Evolutionary conservation across 2,113 vertebrate genomes (phyloP).

Genomic region (Collichthys lucidus): DNA sequence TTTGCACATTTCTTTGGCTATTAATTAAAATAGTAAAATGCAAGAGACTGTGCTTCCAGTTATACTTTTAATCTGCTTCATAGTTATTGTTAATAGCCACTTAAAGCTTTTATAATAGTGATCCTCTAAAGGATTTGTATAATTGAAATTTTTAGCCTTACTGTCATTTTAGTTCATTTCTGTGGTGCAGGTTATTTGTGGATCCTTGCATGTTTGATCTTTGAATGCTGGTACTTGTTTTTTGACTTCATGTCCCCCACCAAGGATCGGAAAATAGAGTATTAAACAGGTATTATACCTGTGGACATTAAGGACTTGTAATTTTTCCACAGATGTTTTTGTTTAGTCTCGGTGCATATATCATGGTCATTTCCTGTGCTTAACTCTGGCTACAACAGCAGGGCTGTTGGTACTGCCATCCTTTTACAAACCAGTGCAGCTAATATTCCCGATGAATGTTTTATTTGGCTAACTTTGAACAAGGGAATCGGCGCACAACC

Average conservation of each 20-base stretch:
- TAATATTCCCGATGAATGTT: conserved; percentile 45
- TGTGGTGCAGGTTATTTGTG: conserved; percentile 44
- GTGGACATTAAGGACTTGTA: conserved; percentile 39
- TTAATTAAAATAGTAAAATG: conserved; percentile 49
- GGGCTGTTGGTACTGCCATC: conserved; percentile 65
- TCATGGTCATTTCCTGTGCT: conserved; percentile 27
- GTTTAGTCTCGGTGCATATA: conserved; percentile 16
- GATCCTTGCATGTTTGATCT: conserved; percentile 28
- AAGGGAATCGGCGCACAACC: conserved; percentile 32
- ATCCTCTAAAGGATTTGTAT: conserved; percentile 14
- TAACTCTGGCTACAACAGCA: conserved; percentile 60
- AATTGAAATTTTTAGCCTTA: conserved; percentile 41
- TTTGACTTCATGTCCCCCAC: conserved; percentile 5
- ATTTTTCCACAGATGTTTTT: conserved; percentile 52
- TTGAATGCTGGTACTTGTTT: conserved; percentile 63
- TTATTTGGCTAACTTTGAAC: conserved; percentile 32
- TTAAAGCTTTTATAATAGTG: conserved; percentile 31
- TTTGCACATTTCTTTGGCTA: conserved; percentile 52
- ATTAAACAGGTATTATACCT: conserved; percentile 22
- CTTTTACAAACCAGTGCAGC: conserved; percentile 41
- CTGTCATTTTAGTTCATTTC: conserved; percentile 60
- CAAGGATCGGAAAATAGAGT: conserved; percentile 34
- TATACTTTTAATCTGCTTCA: conserved; percentile 26
- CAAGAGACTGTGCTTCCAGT: conserved; percentile 32
- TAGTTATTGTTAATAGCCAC: conserved; percentile 34